These are phyloP conservation scores for Tachyglossus aculeatus DNA, from an alignment of 2,797 vertebrate genomes.

Conservation along the genomic window DNA sequence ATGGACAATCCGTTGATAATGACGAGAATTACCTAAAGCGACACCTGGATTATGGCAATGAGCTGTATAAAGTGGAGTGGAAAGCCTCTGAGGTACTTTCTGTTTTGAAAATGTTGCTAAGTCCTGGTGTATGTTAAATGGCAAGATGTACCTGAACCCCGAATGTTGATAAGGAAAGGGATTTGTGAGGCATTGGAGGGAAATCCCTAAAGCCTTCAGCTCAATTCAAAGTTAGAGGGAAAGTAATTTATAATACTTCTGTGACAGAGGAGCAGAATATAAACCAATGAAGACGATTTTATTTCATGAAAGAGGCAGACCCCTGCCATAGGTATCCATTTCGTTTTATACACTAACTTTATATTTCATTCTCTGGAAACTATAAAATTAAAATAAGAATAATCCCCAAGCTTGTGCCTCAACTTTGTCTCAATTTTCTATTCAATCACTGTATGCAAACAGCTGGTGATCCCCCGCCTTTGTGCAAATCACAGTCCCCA, in stretches of 20 bases:
- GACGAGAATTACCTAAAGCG: too few relatives aligned
- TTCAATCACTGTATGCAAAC: neutral
- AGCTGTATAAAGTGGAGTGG: too few relatives aligned
- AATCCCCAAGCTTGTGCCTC: neutral
- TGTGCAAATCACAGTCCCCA: neutral
- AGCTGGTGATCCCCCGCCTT: neutral
- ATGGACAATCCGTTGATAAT: too few relatives aligned
- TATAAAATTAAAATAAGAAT: neutral
- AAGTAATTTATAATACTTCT: neutral
- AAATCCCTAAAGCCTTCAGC: neutral
- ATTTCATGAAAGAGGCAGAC: neutral
- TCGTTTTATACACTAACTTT: neutral
- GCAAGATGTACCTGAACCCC: neutral
- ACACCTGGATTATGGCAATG: too few relatives aligned
- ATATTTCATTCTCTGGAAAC: neutral
- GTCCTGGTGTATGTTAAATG: too few relatives aligned
- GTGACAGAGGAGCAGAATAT: neutral
- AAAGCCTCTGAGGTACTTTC: too few relatives aligned
- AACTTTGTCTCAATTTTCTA: neutral
- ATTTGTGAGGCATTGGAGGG: neutral
- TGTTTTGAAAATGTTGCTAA: too few relatives aligned
- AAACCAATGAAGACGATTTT: neutral
- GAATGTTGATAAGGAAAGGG: conserved; percentile 4
- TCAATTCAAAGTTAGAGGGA: conserved; percentile 11
- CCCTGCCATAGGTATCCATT: fast-evolving